Evolutionary conservation across 1,140 invertebrate genomes (phyloP), one percentile per base, ranked within the genome.

Genomic region (Arctopsyche grandis): DNA sequence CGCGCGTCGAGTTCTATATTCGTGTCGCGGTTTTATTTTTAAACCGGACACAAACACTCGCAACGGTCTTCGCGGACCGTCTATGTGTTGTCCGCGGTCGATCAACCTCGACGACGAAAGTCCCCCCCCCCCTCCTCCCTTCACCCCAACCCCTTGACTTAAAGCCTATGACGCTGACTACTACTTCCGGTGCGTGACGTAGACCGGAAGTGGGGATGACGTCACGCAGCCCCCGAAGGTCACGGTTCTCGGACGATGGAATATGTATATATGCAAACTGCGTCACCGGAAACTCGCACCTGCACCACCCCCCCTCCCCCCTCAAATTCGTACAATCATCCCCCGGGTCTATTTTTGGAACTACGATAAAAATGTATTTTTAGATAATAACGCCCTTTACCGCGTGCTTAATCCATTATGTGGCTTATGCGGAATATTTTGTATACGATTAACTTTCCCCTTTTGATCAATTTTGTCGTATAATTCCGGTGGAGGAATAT

Each of bases 331-430:
- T 60, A 60, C 21, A 38, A 38, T 38, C 48, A 10, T n/a, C n/a
- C n/a, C n/a, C 48, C 48, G 16, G 12, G 12, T 52, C 4, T 52
- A 52, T 52, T 5, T 52, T 14, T 52, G 12, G 48, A 52, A 52
- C 22, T 26, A 26, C 22, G 24, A 66, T 66, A 66, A 66, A 66
- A 66, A 66, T 22, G 14, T 66, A 66, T 66, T 66, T 22, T 26
- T 66, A 66, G 63, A 29, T 52, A 4, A 38, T 38, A 38, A 38
- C 29, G 3, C 29, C 29, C 29, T 7, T 7, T 38, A n/a, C 29
- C 7, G 29, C 7, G 7, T 38, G 7, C 29, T 38, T 38, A 38
- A 38, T 38, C 7, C 29, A 38, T 1, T 38, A 7, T 38, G n/a
- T 38, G 29, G 29, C 7, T 38, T 38, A 7, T 38, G 29, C 29